Base-by-base conservation (phyloP, 2,888 invertebrate genomes). In the Anaspis maculata region DNA sequence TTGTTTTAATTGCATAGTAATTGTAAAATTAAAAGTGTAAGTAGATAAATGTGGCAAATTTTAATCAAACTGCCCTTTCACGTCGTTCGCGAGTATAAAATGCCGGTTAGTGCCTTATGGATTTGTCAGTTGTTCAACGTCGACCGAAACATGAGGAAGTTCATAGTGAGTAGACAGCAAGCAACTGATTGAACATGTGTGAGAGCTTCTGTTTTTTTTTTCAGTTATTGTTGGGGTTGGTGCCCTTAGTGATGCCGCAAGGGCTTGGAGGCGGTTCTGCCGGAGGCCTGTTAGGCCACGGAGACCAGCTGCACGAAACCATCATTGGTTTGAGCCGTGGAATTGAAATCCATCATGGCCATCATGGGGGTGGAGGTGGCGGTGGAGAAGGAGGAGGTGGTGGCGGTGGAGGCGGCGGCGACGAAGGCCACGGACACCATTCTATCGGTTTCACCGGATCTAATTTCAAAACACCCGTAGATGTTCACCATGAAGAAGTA, bases 61-160 rank as follows among this genome's bases (percentile, higher is more conserved):
- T n/a, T n/a, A n/a, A n/a, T n/a, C n/a, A n/a, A n/a, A n/a, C n/a
- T 13, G 27, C 47, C 52, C 53, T 49, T 54, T 52, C 53, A 53
- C 54, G 46, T 36, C 40, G 39, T 29, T 42, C 32, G 32, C 35
- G 41, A 46, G 34, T 53, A 55, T 55, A 52, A 46, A 54, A 48
- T 36, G 37, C 39, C 28, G 22, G 27, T 33, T 26, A 30, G 36
- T 32, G 11, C 25, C 29, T 15, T 27, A 13, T 11, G 21, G 30
- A 13, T 21, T 32, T 36, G 41, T 50, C 48, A 50, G 50, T 50
- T 42, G 37, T 30, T 32, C 32, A 37, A 25, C 25, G 35, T 16
- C 41, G 32, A 42, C 43, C 45, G 43, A 39, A 41, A 30, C 23
- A 44, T 41, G 41, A 44, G 27, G 30, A 6, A 27, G 14, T 29